A percentile compares a stretch with the other conserved stretches of the same genome.
phyloP scores from a whole-genome alignment of 1,140 invertebrate genomes.

The Drosophila ambigua region DNA sequence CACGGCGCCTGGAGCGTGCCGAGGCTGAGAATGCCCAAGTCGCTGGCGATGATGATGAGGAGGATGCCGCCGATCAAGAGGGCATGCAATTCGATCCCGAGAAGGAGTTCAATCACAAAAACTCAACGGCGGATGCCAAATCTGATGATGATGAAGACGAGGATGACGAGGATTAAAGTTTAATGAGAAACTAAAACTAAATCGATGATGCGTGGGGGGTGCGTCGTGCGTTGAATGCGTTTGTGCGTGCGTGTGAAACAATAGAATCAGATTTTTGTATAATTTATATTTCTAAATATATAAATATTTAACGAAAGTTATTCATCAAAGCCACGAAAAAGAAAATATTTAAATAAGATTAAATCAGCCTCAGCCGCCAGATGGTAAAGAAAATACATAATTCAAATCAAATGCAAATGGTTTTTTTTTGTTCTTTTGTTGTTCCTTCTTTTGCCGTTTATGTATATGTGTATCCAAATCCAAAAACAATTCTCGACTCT shows the following conservation, averaged over 20 bases:
- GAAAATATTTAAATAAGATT: too few species aligned
- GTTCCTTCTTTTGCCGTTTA: not conserved
- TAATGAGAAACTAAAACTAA: too few species aligned
- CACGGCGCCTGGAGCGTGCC: constrained; percentile 95
- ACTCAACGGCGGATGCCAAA: constrained; percentile 26
- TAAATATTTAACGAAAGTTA: not conserved
- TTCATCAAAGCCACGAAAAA: too few species aligned
- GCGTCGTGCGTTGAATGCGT: too few species aligned
- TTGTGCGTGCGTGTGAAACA: constrained; percentile 1
- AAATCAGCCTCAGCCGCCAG: too few species aligned
- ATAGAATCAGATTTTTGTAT: constrained; percentile 9
- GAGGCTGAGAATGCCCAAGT: constrained; percentile 98
- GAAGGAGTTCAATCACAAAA: constrained; percentile 79
- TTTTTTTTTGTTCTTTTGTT: too few species aligned
- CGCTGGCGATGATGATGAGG: constrained; percentile 94
- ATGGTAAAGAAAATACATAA: too few species aligned
- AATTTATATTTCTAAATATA: constrained; percentile 14
- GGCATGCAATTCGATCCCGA: constrained; percentile 85
- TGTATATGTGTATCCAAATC: not conserved
- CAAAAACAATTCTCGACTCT: not conserved
- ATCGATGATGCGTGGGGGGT: too few species aligned
- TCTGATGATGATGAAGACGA: constrained; percentile 67
- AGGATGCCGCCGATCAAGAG: constrained; percentile 87
- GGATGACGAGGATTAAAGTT: constrained; percentile 58
- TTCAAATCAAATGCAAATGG: too few species aligned